phyloP scores from a whole-genome alignment of 2,888 invertebrate species.

The Rotaria magnacalcarata region DNA sequence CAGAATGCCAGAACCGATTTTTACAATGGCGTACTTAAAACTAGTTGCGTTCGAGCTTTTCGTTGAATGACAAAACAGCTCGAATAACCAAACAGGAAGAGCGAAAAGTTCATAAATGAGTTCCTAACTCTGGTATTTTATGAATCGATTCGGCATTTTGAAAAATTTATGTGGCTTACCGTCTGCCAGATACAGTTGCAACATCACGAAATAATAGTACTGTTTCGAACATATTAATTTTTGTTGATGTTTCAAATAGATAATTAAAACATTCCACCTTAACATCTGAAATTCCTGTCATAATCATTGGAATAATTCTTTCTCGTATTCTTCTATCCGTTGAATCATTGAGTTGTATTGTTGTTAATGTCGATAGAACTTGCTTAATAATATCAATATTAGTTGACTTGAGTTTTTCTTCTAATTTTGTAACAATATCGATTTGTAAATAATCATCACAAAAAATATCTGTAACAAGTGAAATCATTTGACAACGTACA shows the following conservation, averaged over 20 bases:
- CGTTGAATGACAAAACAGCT: no score
- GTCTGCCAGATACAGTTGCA: not conserved
- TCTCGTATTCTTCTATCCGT: not conserved
- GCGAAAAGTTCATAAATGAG: no score
- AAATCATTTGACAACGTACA: not conserved
- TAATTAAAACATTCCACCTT: constrained; percentile 1
- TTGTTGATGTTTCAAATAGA: constrained; percentile 17
- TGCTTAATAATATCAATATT: not conserved
- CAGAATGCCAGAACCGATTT: no score
- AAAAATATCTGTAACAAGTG: not conserved
- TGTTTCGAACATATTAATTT: not conserved
- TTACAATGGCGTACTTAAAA: no score
- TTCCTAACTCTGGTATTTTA: no score
- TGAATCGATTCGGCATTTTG: no score
- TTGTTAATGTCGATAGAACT: constrained; percentile 9
- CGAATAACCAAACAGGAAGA: no score
- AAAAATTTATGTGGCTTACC: not conserved
- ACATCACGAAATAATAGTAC: not conserved
- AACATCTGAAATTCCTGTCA: not conserved
- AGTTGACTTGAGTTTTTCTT: not conserved
- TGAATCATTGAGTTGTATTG: not conserved
- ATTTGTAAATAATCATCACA: constrained; percentile 15
- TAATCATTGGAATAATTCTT: not conserved
- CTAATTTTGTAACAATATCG: not conserved
- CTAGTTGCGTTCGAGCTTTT: no score